Evolutionary conservation across 1,140 invertebrate genomes (phyloP), one percentile per base, ranked within the genome.

Genomic region (Zaprionus inermis): DNA sequence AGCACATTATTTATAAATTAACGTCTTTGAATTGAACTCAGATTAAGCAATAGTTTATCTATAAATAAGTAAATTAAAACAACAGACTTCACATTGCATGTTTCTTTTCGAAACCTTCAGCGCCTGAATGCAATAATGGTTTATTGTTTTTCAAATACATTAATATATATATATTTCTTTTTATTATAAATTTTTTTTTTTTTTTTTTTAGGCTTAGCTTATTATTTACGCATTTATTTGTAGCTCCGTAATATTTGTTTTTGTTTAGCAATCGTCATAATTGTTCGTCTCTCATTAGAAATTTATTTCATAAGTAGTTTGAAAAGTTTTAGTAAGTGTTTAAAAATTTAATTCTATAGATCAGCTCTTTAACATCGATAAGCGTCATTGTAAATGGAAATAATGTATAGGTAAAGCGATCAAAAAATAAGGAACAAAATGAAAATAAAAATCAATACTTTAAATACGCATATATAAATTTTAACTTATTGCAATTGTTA

Each of bases 211-310:
- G 52, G 34, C 64, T 81, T 73, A 88, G 38, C 79, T 78, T 86
- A 86, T 74, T 54, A 72, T 76, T 66, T 81, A 85, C 64, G 82
- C 65, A 54, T 78, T 83, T 83, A 88, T 56, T 82, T 89, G 66
- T 76, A 79, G 72, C 76, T 65, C 44, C n/a, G 59, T 60, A 22
- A 49, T 64, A 49, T 49, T 49, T 49, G n/a, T 60, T 60, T 49
- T 64, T 68, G 55, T 85, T 70, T 76, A 69, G 72, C 76, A 82
- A 85, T 86, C 59, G 72, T 66, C 56, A 66, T 64, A 72, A 59
- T 69, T 63, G 28, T 69, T 30, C 57, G 54, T 86, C 66, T 24
- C 60, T 67, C 56, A 41, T 73, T 22, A 65, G 54, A 81, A 85
- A 78, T 64, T 57, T 41, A 34, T 44, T 61, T 54, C 44, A 46